A percentile compares a stretch with the other conserved stretches of the same genome.
Evolutionary conservation across 2,888 invertebrate species (phyloP).

Genomic region (Diplolepis rosae): DNA sequence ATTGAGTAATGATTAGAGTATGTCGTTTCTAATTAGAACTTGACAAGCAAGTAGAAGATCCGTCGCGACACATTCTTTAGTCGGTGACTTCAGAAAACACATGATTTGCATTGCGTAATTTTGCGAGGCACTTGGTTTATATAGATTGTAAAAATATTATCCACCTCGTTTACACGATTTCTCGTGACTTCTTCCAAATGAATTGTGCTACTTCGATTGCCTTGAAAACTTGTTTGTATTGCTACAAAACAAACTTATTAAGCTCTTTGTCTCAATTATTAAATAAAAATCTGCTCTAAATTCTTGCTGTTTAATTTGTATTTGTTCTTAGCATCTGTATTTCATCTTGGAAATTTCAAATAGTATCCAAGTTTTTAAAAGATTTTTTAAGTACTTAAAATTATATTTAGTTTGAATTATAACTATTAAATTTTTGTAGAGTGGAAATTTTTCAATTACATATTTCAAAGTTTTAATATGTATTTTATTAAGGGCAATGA

Average conservation of each 20-base stretch:
- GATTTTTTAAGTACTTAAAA: too few species aligned
- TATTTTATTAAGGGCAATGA: too few species aligned
- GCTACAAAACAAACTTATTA: not conserved
- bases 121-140: too few species aligned
- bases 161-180: not conserved
- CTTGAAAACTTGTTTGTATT: not conserved
- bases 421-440: too few species aligned
- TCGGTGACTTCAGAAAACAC: not conserved
- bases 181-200: not conserved
- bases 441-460: too few species aligned
- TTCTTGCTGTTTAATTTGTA: too few species aligned
- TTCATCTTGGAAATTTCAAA: too few species aligned
- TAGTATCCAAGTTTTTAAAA: too few species aligned
- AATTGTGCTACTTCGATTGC: not conserved
- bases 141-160: not conserved
- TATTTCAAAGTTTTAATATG: too few species aligned
- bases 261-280: not conserved
- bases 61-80: not conserved
- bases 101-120: conserved; percentile 13
- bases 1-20: not conserved
- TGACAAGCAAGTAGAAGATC: conserved; percentile 8
- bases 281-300: not conserved
- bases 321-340: too few species aligned
- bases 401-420: too few species aligned
- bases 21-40: not conserved